Percentiles rank a stretch among this genome's conserved stretches.
Conservation (phyloP, 2,113 vertebrate species). For the Amphiprion ocellaris region DNA sequence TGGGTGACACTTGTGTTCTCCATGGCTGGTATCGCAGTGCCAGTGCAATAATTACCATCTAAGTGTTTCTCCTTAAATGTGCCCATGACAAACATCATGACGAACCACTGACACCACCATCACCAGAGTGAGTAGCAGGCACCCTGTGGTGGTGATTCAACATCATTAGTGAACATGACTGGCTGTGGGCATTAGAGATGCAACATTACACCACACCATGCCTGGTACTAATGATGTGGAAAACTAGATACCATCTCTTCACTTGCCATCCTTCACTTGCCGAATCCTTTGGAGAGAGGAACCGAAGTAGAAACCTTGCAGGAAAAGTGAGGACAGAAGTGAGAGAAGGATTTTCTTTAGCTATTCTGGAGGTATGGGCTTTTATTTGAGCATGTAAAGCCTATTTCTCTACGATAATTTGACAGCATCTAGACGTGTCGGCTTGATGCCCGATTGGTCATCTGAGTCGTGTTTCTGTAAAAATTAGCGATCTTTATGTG, state of each 20-base stretch:
- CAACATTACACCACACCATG: conserved; percentile 85
- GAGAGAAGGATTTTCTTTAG: not conserved
- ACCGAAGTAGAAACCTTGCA: conserved; percentile 26
- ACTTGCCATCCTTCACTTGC: conserved; percentile 74
- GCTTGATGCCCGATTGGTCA: too few species aligned
- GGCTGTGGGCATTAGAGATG: conserved; percentile 85
- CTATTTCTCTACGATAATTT: too few species aligned
- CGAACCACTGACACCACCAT: conserved; percentile 64
- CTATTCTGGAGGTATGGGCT: not conserved
- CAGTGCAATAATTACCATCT: conserved; percentile 71
- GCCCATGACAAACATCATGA: conserved; percentile 79
- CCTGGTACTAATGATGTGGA: conserved; percentile 83
- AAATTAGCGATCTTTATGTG: too few species aligned
- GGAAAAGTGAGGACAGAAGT: conserved; percentile 8
- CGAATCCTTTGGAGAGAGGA: conserved; percentile 38
- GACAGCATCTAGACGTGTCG: too few species aligned
- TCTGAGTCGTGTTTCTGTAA: too few species aligned
- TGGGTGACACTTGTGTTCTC: conserved; percentile 24
- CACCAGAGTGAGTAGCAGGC: conserved; percentile 70
- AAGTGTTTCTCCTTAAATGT: conserved; percentile 73
- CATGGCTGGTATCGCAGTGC: conserved; percentile 30
- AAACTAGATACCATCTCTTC: conserved; percentile 84
- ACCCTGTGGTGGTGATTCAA: conserved; percentile 80
- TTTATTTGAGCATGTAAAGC: not conserved
- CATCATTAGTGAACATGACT: conserved; percentile 86